Evolutionary conservation across 2,113 vertebrate species (phyloP).

Genomic region (Amphiprion ocellaris): DNA sequence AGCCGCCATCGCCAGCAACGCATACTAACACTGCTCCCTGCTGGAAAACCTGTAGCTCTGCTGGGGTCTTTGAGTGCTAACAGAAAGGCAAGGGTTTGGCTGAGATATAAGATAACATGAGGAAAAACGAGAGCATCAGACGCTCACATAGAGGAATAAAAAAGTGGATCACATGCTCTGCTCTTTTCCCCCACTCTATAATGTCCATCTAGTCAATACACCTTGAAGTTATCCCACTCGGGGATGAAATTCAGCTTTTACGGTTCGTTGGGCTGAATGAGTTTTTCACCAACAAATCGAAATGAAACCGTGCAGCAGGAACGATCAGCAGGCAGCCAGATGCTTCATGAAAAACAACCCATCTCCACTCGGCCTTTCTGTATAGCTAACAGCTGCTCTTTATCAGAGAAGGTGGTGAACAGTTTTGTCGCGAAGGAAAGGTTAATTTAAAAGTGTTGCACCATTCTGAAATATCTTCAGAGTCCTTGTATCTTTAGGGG

Average conservation of each 20-base stretch:
- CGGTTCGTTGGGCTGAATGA: slow-evolving; percentile 29
- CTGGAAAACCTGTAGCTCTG: slow-evolving; percentile 11
- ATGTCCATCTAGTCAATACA: slow-evolving; percentile 16
- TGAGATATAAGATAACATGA: not conserved
- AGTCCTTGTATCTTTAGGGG: no score
- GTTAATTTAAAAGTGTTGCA: not conserved
- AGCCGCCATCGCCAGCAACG: not conserved
- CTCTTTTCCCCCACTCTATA: not conserved
- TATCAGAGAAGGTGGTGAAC: not conserved
- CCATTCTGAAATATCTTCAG: no score
- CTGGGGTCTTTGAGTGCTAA: not conserved
- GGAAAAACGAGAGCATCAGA: not conserved
- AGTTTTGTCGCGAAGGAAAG: not conserved
- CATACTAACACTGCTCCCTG: slow-evolving; percentile 13
- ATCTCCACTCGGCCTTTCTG: not conserved
- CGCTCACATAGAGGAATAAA: not conserved
- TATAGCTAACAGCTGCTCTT: not conserved
- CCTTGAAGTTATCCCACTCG: slow-evolving; percentile 13
- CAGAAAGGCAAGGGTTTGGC: not conserved
- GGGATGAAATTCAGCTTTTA: slow-evolving; percentile 34
- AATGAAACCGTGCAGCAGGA: slow-evolving; percentile 2
- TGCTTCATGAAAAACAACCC: not conserved
- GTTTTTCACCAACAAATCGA: slow-evolving; percentile 20
- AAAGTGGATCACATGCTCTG: not conserved
- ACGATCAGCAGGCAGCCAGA: not conserved